Evolutionary conservation across 1,140 invertebrate species (phyloP).

Genomic region (Ectropis grisescens): DNA sequence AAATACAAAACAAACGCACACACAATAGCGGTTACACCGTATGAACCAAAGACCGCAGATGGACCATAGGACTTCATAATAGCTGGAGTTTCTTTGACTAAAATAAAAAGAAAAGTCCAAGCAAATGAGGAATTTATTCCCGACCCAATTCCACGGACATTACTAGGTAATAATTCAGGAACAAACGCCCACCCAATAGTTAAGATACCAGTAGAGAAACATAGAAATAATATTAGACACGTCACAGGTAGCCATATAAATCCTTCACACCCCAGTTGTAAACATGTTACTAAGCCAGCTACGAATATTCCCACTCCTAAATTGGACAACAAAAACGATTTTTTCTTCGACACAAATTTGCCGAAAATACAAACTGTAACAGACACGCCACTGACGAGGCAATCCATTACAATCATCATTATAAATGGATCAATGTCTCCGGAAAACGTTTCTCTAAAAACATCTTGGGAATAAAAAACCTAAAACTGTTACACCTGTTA

Average conservation of each 20-base stretch:
- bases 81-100: slow-evolving; percentile 4
- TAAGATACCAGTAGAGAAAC: slow-evolving; percentile 22
- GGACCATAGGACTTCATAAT: slow-evolving; percentile 1
- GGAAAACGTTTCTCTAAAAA: slow-evolving; percentile 24
- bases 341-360: slow-evolving; percentile 10
- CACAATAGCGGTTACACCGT: no score
- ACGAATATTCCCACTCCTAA: slow-evolving; percentile 12
- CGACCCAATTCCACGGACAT: slow-evolving; percentile 37
- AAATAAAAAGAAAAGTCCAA: slow-evolving; percentile 7
- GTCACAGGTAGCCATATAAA: slow-evolving; percentile 28
- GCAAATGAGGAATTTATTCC: slow-evolving; percentile 19
- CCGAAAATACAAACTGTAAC: slow-evolving; percentile 19
- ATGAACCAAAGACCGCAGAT: background rate
- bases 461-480: slow-evolving; percentile 35
- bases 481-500: slow-evolving; percentile 29
- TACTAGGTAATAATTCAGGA: slow-evolving; percentile 41
- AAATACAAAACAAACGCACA: no score
- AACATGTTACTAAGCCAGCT: slow-evolving; percentile 21
- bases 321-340: no score
- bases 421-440: slow-evolving; percentile 23
- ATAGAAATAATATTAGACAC: slow-evolving; percentile 24
- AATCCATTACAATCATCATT: slow-evolving; percentile 26
- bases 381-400: slow-evolving; percentile 17
- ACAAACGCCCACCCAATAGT: slow-evolving; percentile 33
- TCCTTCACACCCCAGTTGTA: slow-evolving; percentile 16